Percentiles rank a stretch among this genome's conserved stretches.
These are phyloP conservation scores for Siniperca chuatsi DNA, from an alignment of 2,113 vertebrate species.

Conservation along the genomic window DNA sequence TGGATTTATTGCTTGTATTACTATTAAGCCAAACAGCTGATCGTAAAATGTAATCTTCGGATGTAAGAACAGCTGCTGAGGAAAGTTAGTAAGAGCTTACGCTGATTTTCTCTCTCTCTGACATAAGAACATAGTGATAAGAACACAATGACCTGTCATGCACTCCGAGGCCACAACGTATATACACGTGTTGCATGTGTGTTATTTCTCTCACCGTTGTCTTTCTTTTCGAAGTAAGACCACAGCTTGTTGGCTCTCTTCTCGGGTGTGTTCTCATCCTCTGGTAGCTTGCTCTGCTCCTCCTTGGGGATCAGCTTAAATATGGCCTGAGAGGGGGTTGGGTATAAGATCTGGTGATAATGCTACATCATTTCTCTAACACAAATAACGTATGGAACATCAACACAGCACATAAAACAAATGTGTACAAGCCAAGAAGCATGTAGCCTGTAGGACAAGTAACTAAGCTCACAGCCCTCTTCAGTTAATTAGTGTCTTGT, in stretches of 20 bases:
- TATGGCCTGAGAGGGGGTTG: conserved; percentile 84
- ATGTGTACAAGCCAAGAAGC: background rate
- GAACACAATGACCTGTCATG: conserved; percentile 8
- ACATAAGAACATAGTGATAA: conserved; percentile 1
- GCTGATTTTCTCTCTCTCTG: conserved; percentile 20
- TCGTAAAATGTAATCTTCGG: conserved; percentile 61
- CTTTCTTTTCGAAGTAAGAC: conserved; percentile 89
- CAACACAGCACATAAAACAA: background rate
- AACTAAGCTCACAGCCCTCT: background rate
- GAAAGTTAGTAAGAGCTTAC: conserved; percentile 51
- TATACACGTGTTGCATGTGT: background rate
- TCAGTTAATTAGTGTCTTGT: conserved; percentile 7
- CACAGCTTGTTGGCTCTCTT: conserved; percentile 91
- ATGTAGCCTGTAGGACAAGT: background rate
- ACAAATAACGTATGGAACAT: conserved; percentile 24
- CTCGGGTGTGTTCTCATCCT: conserved; percentile 91
- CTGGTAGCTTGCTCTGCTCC: conserved; percentile 84
- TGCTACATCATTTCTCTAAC: conserved; percentile 26
- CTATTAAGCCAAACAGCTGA: conserved; percentile 63
- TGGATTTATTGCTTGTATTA: conserved; percentile 61
- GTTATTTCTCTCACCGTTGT: conserved; percentile 82
- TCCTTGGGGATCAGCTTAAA: conserved; percentile 93
- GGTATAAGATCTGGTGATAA: conserved; percentile 34
- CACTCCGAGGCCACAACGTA: background rate
- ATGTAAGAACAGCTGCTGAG: conserved; percentile 58